These are phyloP conservation scores for Bothrops alternatus DNA, from an alignment of 2,797 vertebrate species.

Conservation along the genomic window DNA sequence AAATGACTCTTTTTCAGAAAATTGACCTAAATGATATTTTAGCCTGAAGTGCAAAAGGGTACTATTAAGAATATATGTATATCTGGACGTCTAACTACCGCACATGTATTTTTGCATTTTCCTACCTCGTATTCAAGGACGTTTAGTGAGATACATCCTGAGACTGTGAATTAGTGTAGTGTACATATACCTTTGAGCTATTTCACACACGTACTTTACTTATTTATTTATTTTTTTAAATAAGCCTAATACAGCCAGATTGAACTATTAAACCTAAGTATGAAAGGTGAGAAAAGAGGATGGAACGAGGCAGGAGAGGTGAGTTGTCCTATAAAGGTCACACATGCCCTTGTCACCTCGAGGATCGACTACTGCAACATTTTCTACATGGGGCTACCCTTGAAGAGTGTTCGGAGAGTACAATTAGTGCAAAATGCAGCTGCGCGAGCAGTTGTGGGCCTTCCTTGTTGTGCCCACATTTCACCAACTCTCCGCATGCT, in stretches of 20 bases:
- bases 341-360: too few relatives aligned
- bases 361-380: too few relatives aligned
- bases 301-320: background rate
- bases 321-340: background rate
- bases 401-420: too few relatives aligned
- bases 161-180: background rate
- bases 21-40: constrained; percentile 27
- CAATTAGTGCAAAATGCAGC: too few relatives aligned
- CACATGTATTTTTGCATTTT: background rate
- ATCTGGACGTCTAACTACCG: constrained; percentile 22
- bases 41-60: constrained; percentile 20
- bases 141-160: constrained; percentile 1
- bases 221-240: background rate
- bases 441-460: too few relatives aligned
- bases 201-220: background rate
- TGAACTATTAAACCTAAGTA: constrained; percentile 16
- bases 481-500: too few relatives aligned
- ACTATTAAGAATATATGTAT: background rate
- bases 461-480: too few relatives aligned
- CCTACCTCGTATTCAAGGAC: background rate
- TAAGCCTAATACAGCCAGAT: constrained; percentile 15
- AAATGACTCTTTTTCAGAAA: background rate
- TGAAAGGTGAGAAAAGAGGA: background rate
- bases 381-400: too few relatives aligned
- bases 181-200: constrained; percentile 8